phyloP scores from a whole-genome alignment of 2,113 vertebrate genomes.

The Polyodon spathula region DNA sequence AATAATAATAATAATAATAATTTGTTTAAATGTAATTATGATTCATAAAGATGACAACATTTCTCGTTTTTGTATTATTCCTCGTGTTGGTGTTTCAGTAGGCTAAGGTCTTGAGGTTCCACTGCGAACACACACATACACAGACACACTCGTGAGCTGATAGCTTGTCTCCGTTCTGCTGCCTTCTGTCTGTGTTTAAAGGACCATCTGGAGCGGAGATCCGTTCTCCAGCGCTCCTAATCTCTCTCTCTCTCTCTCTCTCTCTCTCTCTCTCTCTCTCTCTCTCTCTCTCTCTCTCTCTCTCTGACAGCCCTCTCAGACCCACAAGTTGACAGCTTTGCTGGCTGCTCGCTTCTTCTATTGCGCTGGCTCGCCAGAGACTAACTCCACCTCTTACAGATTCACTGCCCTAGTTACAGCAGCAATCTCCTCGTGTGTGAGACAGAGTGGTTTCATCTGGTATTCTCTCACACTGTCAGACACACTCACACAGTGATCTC shows the following conservation, averaged over 20 bases:
- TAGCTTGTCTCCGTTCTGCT: constrained; percentile 50
- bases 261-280: constrained; percentile 14
- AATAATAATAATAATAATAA: no score
- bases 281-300: constrained; percentile 9
- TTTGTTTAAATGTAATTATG: no score
- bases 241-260: no score
- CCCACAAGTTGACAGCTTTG: constrained; percentile 31
- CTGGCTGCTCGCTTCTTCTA: constrained; percentile 24
- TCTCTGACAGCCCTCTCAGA: constrained; percentile 27
- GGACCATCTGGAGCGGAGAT: constrained; percentile 63
- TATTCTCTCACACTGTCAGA: background rate
- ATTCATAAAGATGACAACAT: no score
- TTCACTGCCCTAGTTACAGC: background rate
- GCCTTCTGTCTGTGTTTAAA: constrained; percentile 70
- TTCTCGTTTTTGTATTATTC: no score
- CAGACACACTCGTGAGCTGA: constrained; percentile 41
- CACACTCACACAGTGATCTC: background rate
- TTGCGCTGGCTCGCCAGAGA: constrained; percentile 14
- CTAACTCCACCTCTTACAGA: constrained; percentile 16
- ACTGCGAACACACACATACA: no score
- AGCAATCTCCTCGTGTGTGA: no score
- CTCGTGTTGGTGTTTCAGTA: constrained; percentile 37
- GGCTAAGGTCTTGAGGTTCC: constrained; percentile 3
- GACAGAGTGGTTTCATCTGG: constrained; percentile 12
- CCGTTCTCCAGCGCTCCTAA: constrained; percentile 35